These are phyloP conservation scores for Sporophila hypoxantha DNA, from an alignment of 2,113 vertebrate species.

Conservation along the genomic window DNA sequence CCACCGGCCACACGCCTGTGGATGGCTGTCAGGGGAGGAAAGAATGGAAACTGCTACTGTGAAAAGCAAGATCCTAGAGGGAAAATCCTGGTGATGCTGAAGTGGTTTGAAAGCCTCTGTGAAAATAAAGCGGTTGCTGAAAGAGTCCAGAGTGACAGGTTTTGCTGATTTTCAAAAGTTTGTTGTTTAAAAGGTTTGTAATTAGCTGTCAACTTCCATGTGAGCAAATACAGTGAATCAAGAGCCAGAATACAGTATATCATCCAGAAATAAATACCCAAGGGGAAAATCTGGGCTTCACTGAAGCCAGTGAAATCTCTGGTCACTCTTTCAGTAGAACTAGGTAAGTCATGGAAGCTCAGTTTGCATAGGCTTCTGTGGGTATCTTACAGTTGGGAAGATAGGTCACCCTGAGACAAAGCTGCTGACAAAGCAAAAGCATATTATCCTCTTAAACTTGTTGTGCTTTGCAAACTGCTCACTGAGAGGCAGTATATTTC, in stretches of 20 bases:
- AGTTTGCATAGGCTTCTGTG: neutral
- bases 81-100: neutral
- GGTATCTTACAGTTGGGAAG: neutral
- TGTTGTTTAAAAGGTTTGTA: neutral
- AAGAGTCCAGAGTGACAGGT: neutral
- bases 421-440: neutral
- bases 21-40: neutral
- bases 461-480: neutral
- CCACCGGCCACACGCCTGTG: rapidly evolving
- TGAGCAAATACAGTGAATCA: neutral
- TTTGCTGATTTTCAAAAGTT: neutral
- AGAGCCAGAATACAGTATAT: neutral
- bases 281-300: neutral
- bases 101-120: neutral
- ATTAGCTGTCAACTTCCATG: neutral
- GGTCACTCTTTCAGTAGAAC: neutral
- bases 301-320: neutral
- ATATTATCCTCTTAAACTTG: neutral
- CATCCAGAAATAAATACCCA: neutral
- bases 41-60: neutral
- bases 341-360: neutral
- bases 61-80: neutral
- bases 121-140: neutral
- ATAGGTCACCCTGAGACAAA: neutral
- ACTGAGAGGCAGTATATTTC: neutral